Base-by-base conservation (phyloP, 2,888 invertebrate species). In the Apoderus coryli region DNA sequence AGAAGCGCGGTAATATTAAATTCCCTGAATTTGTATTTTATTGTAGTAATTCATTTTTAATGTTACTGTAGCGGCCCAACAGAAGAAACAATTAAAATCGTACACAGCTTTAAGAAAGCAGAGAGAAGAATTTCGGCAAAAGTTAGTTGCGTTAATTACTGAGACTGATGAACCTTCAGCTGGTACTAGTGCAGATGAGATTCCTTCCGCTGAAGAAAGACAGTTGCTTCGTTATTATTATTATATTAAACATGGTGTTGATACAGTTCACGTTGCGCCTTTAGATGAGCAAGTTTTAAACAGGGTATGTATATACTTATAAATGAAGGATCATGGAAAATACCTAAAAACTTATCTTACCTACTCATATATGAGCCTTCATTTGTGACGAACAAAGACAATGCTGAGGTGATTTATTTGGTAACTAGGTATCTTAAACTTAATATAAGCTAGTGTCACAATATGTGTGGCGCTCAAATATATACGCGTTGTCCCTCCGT, bases 171-270 rank as follows among this genome's bases (percentile, higher is more conserved):
- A 64, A 10, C 61, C 64, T 10, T 59, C 63, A 5, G 60, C 59
- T 37, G 59, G 63, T 14, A 58, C 63, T 7, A 59, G 54, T 5
- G 63, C 53, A n/a, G 47, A 57, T 25, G 53, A 60, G 22, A 64
- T 72, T 43, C 72, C 73, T 7, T 65, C 69, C 14, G 63, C 65
- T 2, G 66, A 69, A 25, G 79, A 82, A 48, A 69, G 69, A 42
- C 73, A 80, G 50, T 57, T 77, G 46, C 55, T 80, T 29, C 68
- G 86, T 38, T 92, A 92, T 57, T 85, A 88, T 54, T 88, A 86
- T 55, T 93, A 89, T 49, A 72, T 92, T 27, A 76, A 78, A 46
- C 78, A 88, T 54, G 92, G 90, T 1, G 79, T 92, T 25, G 89
- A 89, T 50, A 88, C 88, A 3, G 75, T 79, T 38, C 80, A 89